A percentile compares a stretch with the other conserved stretches of the same genome.
Evolutionary conservation across 2,888 invertebrate genomes (phyloP).

Genomic region (Leistus spinibarbis): DNA sequence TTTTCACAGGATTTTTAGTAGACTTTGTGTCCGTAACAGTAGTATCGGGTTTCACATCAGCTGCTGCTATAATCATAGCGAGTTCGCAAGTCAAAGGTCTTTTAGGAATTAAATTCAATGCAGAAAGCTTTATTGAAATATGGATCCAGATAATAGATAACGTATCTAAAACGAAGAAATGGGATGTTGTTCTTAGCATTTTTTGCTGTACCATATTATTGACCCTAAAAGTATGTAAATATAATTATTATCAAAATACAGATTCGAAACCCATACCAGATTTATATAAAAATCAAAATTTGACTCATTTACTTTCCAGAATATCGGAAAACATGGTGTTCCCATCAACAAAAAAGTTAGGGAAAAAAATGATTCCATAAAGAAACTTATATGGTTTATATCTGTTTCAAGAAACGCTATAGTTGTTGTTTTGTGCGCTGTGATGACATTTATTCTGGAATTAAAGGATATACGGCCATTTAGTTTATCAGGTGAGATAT

Average conservation of each 20-base stretch:
- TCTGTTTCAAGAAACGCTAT: slow-evolving; percentile 74
- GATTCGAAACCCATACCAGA: not conserved
- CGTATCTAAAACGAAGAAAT: slow-evolving; percentile 61
- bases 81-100: slow-evolving; percentile 75
- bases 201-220: slow-evolving; percentile 66
- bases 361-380: slow-evolving; percentile 45
- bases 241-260: not conserved
- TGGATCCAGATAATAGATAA: slow-evolving; percentile 64
- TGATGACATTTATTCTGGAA: slow-evolving; percentile 63
- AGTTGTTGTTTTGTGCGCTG: slow-evolving; percentile 67
- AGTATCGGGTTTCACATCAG: slow-evolving; percentile 77
- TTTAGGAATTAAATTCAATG: slow-evolving; percentile 65
- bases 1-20: slow-evolving; percentile 68
- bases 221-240: slow-evolving; percentile 64
- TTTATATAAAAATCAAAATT: not conserved
- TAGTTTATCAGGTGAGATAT: slow-evolving; percentile 63
- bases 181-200: slow-evolving; percentile 68
- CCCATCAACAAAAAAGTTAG: slow-evolving; percentile 50
- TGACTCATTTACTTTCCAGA: slow-evolving; percentile 56
- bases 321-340: slow-evolving; percentile 48
- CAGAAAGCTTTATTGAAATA: slow-evolving; percentile 67
- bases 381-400: slow-evolving; percentile 65
- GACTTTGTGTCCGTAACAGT: slow-evolving; percentile 78
- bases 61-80: slow-evolving; percentile 76
- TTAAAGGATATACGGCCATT: slow-evolving; percentile 60